These are phyloP conservation scores for Myotis daubentonii DNA, from an alignment of 2,797 vertebrate species.

Conservation along the genomic window DNA sequence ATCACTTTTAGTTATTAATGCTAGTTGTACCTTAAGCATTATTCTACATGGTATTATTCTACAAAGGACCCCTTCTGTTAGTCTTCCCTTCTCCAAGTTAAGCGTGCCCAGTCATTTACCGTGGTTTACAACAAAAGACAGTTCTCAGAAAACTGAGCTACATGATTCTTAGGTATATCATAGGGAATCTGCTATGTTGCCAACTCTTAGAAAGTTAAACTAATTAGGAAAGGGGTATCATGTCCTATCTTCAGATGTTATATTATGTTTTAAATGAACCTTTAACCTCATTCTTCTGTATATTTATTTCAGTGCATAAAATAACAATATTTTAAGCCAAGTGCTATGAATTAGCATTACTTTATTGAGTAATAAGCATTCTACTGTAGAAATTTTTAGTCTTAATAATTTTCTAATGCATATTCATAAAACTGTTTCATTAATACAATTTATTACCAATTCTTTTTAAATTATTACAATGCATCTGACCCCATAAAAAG, in stretches of 20 bases:
- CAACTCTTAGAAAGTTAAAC: slow-evolving; percentile 24
- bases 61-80: neutral
- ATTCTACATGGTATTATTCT: neutral
- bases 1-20: slow-evolving; percentile 33
- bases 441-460: slow-evolving; percentile 70
- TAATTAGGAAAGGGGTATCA: slow-evolving; percentile 54
- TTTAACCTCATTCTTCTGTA: slow-evolving; percentile 67
- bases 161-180: neutral
- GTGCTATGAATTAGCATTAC: slow-evolving; percentile 72
- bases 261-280: slow-evolving; percentile 60
- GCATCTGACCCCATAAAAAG: slow-evolving; percentile 67
- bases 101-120: neutral
- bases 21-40: neutral
- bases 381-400: slow-evolving; percentile 61
- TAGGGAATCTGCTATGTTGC: neutral
- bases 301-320: slow-evolving; percentile 67
- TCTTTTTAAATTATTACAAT: slow-evolving; percentile 65
- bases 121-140: neutral
- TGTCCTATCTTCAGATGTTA: slow-evolving; percentile 45
- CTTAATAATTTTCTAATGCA: slow-evolving; percentile 70
- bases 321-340: slow-evolving; percentile 66
- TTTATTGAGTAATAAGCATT: slow-evolving; percentile 80
- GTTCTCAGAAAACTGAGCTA: slow-evolving; percentile 39
- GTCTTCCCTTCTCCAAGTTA: slow-evolving; percentile 20
- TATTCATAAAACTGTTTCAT: slow-evolving; percentile 77